Evolutionary conservation across 2,888 invertebrate species (phyloP).

Genomic region (Bimastos eiseni): DNA sequence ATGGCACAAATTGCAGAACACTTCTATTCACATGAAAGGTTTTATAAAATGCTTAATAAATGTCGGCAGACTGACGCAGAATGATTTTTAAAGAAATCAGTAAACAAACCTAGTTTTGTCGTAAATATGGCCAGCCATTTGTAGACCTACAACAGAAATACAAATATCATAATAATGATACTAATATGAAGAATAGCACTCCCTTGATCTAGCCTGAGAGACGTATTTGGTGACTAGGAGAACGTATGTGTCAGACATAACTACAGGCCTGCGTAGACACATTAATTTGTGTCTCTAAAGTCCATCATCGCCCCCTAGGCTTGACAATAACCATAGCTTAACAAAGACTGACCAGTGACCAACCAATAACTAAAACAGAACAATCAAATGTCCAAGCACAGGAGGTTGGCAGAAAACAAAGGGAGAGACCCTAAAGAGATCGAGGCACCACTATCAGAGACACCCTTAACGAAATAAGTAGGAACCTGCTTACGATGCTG

Average conservation of each 20-base stretch:
- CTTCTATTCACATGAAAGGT: background rate
- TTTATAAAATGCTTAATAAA: background rate
- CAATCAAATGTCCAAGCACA: no score
- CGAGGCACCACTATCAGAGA: no score
- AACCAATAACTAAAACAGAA: no score
- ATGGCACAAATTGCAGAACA: background rate
- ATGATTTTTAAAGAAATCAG: background rate
- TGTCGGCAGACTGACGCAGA: background rate
- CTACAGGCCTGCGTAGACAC: background rate
- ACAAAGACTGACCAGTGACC: no score
- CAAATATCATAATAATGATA: background rate
- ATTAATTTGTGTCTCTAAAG: background rate
- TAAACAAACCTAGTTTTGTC: constrained; percentile 20
- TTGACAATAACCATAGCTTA: no score
- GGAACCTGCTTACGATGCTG: background rate
- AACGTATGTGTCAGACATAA: no score
- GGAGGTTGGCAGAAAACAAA: no score
- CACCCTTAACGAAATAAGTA: no score
- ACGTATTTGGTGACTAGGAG: no score
- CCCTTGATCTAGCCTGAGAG: no score
- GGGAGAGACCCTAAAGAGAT: no score
- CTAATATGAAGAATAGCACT: no score
- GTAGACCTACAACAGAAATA: background rate
- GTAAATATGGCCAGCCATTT: background rate
- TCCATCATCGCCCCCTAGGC: background rate